Conservation (phyloP, 2,113 vertebrate genomes). For the Zapus hudsonius region DNA sequence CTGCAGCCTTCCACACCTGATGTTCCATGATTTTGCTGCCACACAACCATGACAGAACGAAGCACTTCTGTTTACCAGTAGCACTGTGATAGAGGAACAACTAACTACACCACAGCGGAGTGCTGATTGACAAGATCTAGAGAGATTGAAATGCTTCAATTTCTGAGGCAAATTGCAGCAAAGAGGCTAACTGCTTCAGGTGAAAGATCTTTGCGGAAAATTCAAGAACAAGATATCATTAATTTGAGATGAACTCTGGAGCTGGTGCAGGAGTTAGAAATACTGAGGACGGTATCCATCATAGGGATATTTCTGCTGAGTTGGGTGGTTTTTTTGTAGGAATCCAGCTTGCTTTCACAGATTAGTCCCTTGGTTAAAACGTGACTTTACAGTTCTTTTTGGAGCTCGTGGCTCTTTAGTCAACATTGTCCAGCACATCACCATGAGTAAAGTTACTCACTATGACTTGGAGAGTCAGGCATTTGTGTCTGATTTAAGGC, state of each 20-base stretch:
- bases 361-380: conserved; percentile 94
- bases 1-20: conserved; percentile 88
- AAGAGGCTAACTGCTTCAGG: no score
- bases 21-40: conserved; percentile 92
- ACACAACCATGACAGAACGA: conserved; percentile 91
- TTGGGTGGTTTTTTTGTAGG: conserved; percentile 93
- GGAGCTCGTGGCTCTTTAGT: conserved; percentile 91
- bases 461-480: conserved; percentile 91
- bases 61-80: conserved; percentile 72
- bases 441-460: conserved; percentile 90
- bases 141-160: conserved; percentile 86
- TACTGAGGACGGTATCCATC: conserved; percentile 93
- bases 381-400: conserved; percentile 93
- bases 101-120: conserved; percentile 89
- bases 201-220: conserved; percentile 84
- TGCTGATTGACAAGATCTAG: conserved; percentile 89
- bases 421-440: conserved; percentile 92
- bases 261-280: conserved; percentile 87
- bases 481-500: conserved; percentile 91
- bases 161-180: conserved; percentile 89
- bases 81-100: conserved; percentile 81
- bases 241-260: conserved; percentile 92
- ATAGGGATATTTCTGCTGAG: conserved; percentile 92
- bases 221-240: conserved; percentile 93
- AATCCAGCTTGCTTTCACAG: conserved; percentile 97